Base-by-base conservation (phyloP, 1,140 invertebrate genomes). In the Agraylea sexmaculata region DNA sequence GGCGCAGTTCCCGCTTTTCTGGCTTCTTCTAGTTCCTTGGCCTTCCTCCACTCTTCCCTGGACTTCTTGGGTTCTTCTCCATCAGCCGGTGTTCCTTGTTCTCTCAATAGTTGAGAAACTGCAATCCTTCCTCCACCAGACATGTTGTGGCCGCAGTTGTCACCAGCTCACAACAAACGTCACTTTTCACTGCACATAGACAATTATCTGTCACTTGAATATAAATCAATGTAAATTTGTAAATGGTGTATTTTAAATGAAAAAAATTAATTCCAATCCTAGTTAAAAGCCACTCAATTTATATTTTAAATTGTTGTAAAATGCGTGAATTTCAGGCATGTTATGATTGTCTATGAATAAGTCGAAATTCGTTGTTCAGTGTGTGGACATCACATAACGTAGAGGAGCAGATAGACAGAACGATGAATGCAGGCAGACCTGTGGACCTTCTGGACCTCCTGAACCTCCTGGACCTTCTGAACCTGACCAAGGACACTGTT, bases 1-100 rank as follows among this genome's bases (percentile, higher is more conserved):
- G 95, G 94, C 2, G 90, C 94, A 53, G 90, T 96, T 58, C 96
- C 96, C 45, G 91, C 92, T 72, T 99, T 99, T 56, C 96, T 72
- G 3, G 92, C 92, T 64, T 99, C 95, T 66, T 99, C 96, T 13
- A 99, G 64, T 60, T 99, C 95, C 60, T 99, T 98, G 3, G 84
- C 87, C 62, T 92, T 92, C 23, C 83, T 68, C 87, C 87, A 92
- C 60, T 93, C 87, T 63, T 94, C 88, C 31, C 88, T 64, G 1
- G 84, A 88, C 57, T 88, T 89, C 52, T 90, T 91, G 53, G 87
- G 87, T 0, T 87, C 85, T 49, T 84, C 83, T 57, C 86, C 86
- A 19, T 73, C 71, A 34, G 60, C 66, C 13, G 53, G 66, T 46
- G 76, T 74, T 31, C 76, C 75, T 50, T 71, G 73, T 32, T 80